Base-by-base conservation (phyloP, 2,113 vertebrate genomes). In the Lepus europaeus region DNA sequence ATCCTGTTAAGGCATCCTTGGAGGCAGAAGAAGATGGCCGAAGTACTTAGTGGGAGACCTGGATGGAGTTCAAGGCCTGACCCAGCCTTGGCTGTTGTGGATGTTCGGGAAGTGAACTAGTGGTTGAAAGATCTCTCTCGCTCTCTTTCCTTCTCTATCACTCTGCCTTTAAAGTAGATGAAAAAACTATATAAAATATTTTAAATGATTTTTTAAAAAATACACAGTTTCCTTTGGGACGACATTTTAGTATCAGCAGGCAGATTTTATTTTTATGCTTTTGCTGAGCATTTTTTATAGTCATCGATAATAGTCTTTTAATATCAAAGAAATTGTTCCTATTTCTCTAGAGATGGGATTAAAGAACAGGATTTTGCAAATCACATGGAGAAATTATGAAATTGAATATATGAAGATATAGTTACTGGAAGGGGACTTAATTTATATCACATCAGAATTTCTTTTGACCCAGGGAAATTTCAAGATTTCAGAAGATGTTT, bases 261-360 rank as follows among this genome's bases (percentile, higher is more conserved):
- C 51, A 13, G 36, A 10, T 45, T 93, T 88, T 85, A 53, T 79
- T 92, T 96, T 93, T 70, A 11, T 81, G 45, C 91, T 85, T 96
- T 94, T 86, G n/a, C 17, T 90, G 72, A 91, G 5, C 17, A 77
- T 88, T 96, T 96, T 92, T 93, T 77, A 83, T 61, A 59, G 29
- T 78, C 9, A 89, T 39, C 68, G 78, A 78, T 6, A 94, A 82
- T 87, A 73, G 93, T 88, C n/a, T 83, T 86, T 23, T 94, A 76
- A 80, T 84, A 80, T 79, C 69, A 77, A 45, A 68, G 33, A 90
- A 76, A 84, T 51, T 29, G 64, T 64, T 29, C 73, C 2, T 82
- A 74, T 94, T 95, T 93, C 63, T 64, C 61, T 39, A 64, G 66
- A 59, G 20, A 88, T 25, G 39, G 17, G 9, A 45, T 20, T 33